Conservation (phyloP, 2,797 vertebrate genomes). For the Otolemur crassicaudatus region DNA sequence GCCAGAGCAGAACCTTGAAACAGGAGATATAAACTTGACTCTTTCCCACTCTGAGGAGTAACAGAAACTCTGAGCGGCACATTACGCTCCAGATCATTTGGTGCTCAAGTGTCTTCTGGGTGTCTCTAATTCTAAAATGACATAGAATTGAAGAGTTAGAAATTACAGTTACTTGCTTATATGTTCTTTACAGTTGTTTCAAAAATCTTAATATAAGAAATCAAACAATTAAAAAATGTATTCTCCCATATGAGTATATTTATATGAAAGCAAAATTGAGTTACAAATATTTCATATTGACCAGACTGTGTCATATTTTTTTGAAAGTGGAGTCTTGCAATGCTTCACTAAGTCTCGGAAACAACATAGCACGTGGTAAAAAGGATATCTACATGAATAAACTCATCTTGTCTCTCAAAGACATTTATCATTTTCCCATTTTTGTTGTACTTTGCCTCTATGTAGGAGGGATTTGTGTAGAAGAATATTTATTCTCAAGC, state of each 20-base stretch:
- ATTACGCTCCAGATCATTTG: neutral
- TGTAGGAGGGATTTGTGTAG: neutral
- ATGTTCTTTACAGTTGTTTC: neutral
- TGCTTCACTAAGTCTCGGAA: neutral
- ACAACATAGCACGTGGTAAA: neutral
- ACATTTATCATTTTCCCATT: neutral
- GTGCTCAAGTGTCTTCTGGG: neutral
- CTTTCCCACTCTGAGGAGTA: neutral
- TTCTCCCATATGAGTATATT: neutral
- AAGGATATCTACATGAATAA: neutral
- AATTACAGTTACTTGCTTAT: neutral
- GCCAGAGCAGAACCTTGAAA: neutral
- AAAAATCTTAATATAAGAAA: slow-evolving; percentile 6
- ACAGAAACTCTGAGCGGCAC: neutral
- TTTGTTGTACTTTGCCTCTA: neutral
- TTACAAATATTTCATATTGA: slow-evolving; percentile 10
- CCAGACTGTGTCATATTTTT: neutral
- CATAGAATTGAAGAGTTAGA: slow-evolving; percentile 16
- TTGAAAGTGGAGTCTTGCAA: slow-evolving; percentile 11
- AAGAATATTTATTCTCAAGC: neutral
- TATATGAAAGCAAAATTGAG: neutral
- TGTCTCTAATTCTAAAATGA: slow-evolving; percentile 29
- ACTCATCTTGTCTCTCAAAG: neutral
- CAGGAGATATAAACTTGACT: neutral
- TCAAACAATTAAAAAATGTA: neutral